Conservation (phyloP, 2,113 vertebrate species). For the Tonatia bakeri region DNA sequence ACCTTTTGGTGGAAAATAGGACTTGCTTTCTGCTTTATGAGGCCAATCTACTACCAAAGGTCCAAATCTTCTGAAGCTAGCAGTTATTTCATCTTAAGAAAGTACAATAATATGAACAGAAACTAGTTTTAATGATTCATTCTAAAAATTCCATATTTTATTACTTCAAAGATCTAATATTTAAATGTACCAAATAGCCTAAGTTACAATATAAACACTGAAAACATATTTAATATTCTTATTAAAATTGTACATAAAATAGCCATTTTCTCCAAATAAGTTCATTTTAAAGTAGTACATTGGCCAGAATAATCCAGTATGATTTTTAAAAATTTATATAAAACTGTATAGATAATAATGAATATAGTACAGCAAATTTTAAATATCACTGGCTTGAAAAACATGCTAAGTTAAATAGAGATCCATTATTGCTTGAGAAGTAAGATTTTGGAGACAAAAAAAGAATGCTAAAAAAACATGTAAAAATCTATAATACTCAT, state of each 20-base stretch:
- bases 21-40: slow-evolving; percentile 99
- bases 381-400: background rate
- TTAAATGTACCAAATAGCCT: background rate
- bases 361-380: background rate
- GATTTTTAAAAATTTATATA: slow-evolving; percentile 15
- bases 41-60: slow-evolving; percentile 99
- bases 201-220: background rate
- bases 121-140: background rate
- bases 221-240: background rate
- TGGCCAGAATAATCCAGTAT: background rate
- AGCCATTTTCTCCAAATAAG: slow-evolving; percentile 26
- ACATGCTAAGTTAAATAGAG: background rate
- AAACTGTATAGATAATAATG: background rate
- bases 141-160: background rate
- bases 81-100: slow-evolving; percentile 94
- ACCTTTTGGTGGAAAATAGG: slow-evolving; percentile 99
- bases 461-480: background rate
- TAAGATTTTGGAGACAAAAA: background rate
- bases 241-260: background rate
- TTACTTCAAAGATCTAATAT: background rate
- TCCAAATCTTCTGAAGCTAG: slow-evolving; percentile 96
- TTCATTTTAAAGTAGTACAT: background rate
- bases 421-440: background rate
- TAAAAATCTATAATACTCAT: background rate
- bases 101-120: background rate